Evolutionary conservation across 1,140 invertebrate genomes (phyloP), one percentile per base, ranked within the genome.

Genomic region (Drosophila ogumai): DNA sequence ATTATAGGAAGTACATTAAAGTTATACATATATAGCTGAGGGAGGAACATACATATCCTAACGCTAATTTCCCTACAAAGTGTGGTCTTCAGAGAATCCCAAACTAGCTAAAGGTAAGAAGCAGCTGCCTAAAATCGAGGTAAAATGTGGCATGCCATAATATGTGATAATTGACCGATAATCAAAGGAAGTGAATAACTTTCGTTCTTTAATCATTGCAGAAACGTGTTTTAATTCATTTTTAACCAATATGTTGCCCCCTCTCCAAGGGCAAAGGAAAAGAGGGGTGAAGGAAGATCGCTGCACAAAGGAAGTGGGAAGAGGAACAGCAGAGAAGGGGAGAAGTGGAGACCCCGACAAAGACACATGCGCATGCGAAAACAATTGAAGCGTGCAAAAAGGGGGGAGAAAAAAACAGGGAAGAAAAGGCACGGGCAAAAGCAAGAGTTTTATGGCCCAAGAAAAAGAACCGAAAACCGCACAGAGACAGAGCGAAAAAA

Each of bases 341-440:
- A 25, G n/a, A 67, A 52, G 32, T 25, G 36, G 19, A 46, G 56
- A 32, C 55, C n/a, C 64, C 64, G 68, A 72, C 65, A 40, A 57
- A 60, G 68, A 77, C 68, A 77, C 67, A 81, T 67, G 80, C 85
- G 58, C 75, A 87, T 82, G 79, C 82, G 86, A 85, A 88, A 88
- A 90, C 85, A 90, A 90, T 90, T 90, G 85, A 90, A 81, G 85
- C 85, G 67, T 90, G 85, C 74, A 88, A 90, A 84, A 82, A 84
- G 56, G 56, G 43, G 32, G 36, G 54, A n/a, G 2, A 9, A 19
- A 38, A n/a, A 41, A 7, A 47, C 40, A 65, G 50, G 44, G 56
- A 67, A 61, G 68, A 65, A 41, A 54, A 43, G 43, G 10, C 36
- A 52, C 36, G 22, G 43, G 54, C 41, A 76, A 75, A 59, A 86